Percentiles rank a stretch among this genome's conserved stretches.
phyloP scores from a whole-genome alignment of 53 echinoderm and acorn worm genomes.

The Patiria pectinifera region DNA sequence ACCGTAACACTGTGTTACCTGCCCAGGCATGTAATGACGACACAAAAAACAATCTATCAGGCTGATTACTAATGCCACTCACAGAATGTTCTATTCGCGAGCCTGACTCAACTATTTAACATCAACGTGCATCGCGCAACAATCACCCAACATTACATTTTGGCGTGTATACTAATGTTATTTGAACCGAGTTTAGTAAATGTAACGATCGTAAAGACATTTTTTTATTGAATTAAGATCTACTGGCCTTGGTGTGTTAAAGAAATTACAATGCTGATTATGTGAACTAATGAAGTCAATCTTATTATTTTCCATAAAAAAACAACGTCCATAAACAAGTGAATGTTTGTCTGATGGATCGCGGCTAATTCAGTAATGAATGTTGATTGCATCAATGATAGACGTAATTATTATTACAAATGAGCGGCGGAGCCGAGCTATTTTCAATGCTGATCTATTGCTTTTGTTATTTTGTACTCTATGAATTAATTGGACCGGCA shows the following conservation, averaged over 20 bases:
- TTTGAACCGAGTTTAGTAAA: background rate
- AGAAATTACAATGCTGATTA: background rate
- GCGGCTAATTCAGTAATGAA: too few relatives aligned
- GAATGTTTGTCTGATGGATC: too few relatives aligned
- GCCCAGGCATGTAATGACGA: conserved; percentile 42
- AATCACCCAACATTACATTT: too few relatives aligned
- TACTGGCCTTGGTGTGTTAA: background rate
- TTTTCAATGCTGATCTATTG: too few relatives aligned
- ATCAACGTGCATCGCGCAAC: background rate
- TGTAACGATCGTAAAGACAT: background rate
- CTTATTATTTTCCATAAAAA: too few relatives aligned
- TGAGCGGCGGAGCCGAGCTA: too few relatives aligned
- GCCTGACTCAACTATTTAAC: background rate
- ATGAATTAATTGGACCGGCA: too few relatives aligned
- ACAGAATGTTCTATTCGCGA: background rate
- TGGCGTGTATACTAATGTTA: background rate
- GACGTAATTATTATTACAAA: too few relatives aligned
- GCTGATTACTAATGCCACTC: conserved; percentile 13
- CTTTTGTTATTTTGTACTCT: too few relatives aligned
- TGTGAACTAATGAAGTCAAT: background rate
- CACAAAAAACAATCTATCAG: conserved; percentile 48
- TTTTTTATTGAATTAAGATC: background rate
- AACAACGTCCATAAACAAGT: too few relatives aligned
- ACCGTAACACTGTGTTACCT: conserved; percentile 27
- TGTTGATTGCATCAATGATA: too few relatives aligned